A percentile compares a stretch with the other conserved stretches of the same genome.
These are phyloP conservation scores for Hyalella azteca DNA, from an alignment of 2,888 invertebrate species.

Conservation along the genomic window DNA sequence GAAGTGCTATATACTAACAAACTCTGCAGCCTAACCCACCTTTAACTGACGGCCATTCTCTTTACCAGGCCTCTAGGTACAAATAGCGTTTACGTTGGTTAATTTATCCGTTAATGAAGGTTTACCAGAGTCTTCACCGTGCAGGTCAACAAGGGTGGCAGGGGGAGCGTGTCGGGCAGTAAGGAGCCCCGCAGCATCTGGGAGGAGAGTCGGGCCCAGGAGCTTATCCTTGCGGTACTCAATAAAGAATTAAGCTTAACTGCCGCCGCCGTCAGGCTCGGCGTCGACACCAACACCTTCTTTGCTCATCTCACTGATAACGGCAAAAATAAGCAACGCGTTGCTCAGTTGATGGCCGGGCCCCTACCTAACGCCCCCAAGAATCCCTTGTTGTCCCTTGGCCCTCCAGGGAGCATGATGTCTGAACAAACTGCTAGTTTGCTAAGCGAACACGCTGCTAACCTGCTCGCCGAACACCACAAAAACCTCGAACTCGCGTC, in stretches of 20 bases:
- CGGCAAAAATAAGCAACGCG: conserved; percentile 54
- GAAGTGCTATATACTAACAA: no score
- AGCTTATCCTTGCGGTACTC: conserved; percentile 54
- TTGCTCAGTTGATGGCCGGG: conserved; percentile 47
- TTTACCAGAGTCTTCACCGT: not conserved
- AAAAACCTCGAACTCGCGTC: not conserved
- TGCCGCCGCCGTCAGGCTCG: conserved; percentile 57
- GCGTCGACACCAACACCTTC: conserved; percentile 58
- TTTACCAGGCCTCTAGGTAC: no score
- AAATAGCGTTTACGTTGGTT: no score
- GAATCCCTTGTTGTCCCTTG: not conserved
- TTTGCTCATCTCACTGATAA: conserved; percentile 57
- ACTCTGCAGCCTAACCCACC: no score
- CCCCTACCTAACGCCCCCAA: not conserved
- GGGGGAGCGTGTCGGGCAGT: conserved; percentile 33
- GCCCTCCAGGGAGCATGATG: not conserved
- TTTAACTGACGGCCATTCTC: no score
- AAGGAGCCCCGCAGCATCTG: conserved; percentile 56
- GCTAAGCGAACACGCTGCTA: not conserved
- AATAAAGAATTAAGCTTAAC: conserved; percentile 55
- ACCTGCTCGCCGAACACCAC: conserved; percentile 30
- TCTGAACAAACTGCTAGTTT: conserved; percentile 1
- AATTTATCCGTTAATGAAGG: no score
- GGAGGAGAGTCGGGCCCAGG: conserved; percentile 58
- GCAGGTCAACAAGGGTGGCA: conserved; percentile 57